A percentile compares a stretch with the other conserved stretches of the same genome.
These are phyloP conservation scores for Danio jaintianensis DNA, from an alignment of 2,797 vertebrate genomes.

Conservation along the genomic window DNA sequence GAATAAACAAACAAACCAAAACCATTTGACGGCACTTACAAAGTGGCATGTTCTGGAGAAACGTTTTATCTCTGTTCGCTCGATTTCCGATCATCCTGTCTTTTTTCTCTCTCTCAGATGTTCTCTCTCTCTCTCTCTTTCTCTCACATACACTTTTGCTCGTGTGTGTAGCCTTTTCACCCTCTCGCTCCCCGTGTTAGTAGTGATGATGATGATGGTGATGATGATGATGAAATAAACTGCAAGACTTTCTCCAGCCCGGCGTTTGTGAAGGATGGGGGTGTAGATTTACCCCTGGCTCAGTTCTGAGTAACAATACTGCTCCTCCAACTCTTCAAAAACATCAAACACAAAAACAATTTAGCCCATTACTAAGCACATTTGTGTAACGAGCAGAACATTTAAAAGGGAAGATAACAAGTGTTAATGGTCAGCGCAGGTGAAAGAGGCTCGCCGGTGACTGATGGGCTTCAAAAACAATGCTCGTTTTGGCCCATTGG, in stretches of 20 bases:
- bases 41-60: conserved; percentile 8
- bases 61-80: conserved; percentile 28
- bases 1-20: conserved; percentile 7
- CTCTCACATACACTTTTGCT: conserved; percentile 61
- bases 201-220: conserved; percentile 79
- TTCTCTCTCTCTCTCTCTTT: conserved; percentile 59
- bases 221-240: conserved; percentile 79
- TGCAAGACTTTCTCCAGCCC: conserved; percentile 80
- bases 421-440: conserved; percentile 55
- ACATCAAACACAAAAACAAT: conserved; percentile 66
- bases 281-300: conserved; percentile 80
- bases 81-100: conserved; percentile 29
- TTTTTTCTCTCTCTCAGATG: conserved; percentile 48
- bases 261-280: conserved; percentile 75
- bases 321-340: conserved; percentile 80
- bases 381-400: conserved; percentile 71
- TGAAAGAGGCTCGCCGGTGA: conserved; percentile 34
- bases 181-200: conserved; percentile 80
- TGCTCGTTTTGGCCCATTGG: background rate
- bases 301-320: conserved; percentile 82
- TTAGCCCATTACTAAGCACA: conserved; percentile 84
- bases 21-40: background rate
- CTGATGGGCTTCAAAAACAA: conserved; percentile 2
- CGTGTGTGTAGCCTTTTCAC: conserved; percentile 81
- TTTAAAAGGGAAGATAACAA: conserved; percentile 69